Base-by-base conservation (phyloP, 2,888 invertebrate species). In the Mythimna ferrago region DNA sequence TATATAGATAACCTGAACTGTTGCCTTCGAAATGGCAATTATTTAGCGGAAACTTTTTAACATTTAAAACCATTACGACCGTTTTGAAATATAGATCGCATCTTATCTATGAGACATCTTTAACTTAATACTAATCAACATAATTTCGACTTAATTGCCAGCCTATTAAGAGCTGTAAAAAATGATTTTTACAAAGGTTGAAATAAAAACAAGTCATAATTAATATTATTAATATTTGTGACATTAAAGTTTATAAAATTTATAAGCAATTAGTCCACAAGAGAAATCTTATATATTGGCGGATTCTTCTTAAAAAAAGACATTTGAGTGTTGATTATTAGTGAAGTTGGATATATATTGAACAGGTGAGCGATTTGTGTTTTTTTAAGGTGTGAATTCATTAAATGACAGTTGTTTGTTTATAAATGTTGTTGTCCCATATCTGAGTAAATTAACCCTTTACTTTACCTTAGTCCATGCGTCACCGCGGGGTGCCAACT, bases 51-150 rank as follows among this genome's bases (percentile, higher is more conserved):
- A 81, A 78, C 53, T 62, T 81, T 70, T 38, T 70, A 75, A 83
- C 79, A 88, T 87, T 68, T 78, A 48, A 56, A 57, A 72, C 70
- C 26, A 61, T 53, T 48, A 64, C 73, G 71, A 81, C 80, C 75
- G 76, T 70, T 76, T 73, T 75, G 60, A 68, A n/a, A 61, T 53
- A 56, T 57, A 77, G 81, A 87, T 87, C 79, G 5, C 62, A 87
- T 87, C 86, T 83, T 57, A 85, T 78, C 83, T 87, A 70, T 51
- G 51, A 66, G 44, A 62, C 66, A 86, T 80, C 78, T 81, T 57
- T 65, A 38, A 63, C 10, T 48, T 66, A 79, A 66, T 26, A 26
- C 41, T 44, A 32, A 48, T 35, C 48, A 73, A 38, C 10, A 32
- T 7, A 83, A 64, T 76, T 60, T 79, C 0, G 54, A 80, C 81